Evolutionary conservation across 2,113 vertebrate species (phyloP).

Genomic region (Phrynocephalus versicolor): DNA sequence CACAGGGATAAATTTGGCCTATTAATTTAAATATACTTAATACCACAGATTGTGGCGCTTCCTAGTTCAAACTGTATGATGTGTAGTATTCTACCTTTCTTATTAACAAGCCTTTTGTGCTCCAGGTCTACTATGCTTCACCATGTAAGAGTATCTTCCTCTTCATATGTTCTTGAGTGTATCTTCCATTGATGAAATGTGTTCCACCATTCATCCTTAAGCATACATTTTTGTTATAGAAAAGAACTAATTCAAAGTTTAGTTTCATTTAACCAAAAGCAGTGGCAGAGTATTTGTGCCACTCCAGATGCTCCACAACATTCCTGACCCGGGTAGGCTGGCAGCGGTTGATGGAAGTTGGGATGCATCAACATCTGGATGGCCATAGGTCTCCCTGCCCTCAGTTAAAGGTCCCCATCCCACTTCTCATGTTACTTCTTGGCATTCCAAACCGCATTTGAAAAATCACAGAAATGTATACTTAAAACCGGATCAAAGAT

Average conservation of each 20-base stretch:
- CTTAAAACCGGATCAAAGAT: neutral
- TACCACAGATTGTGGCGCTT: neutral
- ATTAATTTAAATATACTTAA: slow-evolving; percentile 21
- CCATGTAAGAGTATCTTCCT: neutral
- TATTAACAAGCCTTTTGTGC: slow-evolving; percentile 3
- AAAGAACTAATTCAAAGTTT: neutral
- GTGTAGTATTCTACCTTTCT: neutral
- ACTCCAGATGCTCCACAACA: neutral
- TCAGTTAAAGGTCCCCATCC: neutral
- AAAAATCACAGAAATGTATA: neutral
- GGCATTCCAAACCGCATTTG: neutral
- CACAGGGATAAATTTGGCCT: neutral
- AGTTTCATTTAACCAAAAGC: neutral
- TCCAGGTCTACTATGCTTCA: neutral
- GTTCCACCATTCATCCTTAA: neutral
- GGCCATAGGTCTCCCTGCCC: neutral
- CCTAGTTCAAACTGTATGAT: neutral
- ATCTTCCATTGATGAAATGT: neutral
- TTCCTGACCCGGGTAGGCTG: neutral
- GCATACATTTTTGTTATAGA: neutral
- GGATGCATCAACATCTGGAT: neutral
- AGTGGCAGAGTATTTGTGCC: neutral
- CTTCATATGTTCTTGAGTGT: neutral
- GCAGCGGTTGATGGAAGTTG: neutral
- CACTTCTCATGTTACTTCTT: neutral